Evolutionary conservation across 1,140 invertebrate species (phyloP), one percentile per base, ranked within the genome.

Genomic region (Calycopis cecrops): DNA sequence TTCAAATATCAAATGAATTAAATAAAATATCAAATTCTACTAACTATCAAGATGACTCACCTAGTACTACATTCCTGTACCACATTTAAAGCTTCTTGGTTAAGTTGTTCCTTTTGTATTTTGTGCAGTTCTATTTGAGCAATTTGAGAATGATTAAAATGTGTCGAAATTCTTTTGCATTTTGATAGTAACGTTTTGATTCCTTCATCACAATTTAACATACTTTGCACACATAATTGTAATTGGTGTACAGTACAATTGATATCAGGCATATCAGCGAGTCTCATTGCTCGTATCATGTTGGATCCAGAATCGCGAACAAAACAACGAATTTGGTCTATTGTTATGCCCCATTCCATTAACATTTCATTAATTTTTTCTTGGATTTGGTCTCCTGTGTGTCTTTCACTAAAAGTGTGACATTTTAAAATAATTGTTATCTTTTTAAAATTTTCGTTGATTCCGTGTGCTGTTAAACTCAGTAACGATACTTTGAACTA

Each of bases 131-230:
- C 57, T 38, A 55, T 48, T 60, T 67, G 65, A 37, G 59, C 62
- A 49, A 50, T 60, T 42, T 55, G 51, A 1, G 63, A 72, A 40
- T 72, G 60, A 61, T 49, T 69, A 59, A 72, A 69, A 67, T 71
- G 61, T 17, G 9, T 49, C 18, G 65, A 48, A 55, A 71, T 71
- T 38, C 62, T 66, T 48, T 60, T 71, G 52, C 63, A 69, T 65
- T 72, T 72, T 62, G 53, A 9, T 6, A 61, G 35, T 51, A 61
- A 61, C 10, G 56, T 12, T 14, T 55, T 57, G 0, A 53, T 21
- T 52, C 59, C 58, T 12, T 11, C 9, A 4, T 42, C 34, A n/a
- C n/a, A n/a, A 49, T 56, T 49, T 17, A 48, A 11, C 8, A 18
- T 18, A 17, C 7, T 18, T 18, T 28, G 47, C 18, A 52, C 35